Base-by-base conservation (phyloP, 2,797 vertebrate species). In the Linurgus olivaceus region DNA sequence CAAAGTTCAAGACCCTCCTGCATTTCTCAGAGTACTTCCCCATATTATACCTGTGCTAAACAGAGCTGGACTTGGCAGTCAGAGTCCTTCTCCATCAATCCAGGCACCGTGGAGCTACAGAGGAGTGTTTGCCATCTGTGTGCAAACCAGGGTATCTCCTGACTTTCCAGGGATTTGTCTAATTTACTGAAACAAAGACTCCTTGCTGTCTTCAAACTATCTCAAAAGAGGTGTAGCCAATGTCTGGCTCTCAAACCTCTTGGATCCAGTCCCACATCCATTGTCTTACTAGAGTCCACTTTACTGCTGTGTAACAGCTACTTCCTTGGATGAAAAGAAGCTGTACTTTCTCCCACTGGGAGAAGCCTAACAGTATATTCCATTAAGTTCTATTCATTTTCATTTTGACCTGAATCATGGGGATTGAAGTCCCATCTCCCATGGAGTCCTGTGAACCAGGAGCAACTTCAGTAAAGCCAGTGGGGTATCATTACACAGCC, bases 101-200 rank as follows among this genome's bases (percentile, higher is more conserved):
- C 16, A 74, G 35, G 23, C 17, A 29, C 24, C 3, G 2, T 0
- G 0, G 20, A 45, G 35, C 10, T 42, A 7, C 9, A 55, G 57
- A 47, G 12, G 54, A 82, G 20, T 12, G 29, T 88, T 66, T 88
- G 25, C 57, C n/a, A 31, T 24, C 29, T 87, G 7, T 28, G n/a
- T 59, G 37, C 47, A 92, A 70, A 67, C 40, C 5, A 44, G 7
- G 25, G 4, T 33, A 50, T 20, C 45, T 61, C 23, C 45, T 25
- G 37, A 13, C 9, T 29, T 73, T 73, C 42, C 44, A 47, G 47
- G 35, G 26, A 18, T 48, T 73, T 5, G 8, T 25, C 16, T 55
- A 50, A 63, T 55, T 42, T 71, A 45, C 14, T 44, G 38, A 67
- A 89, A 70, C 10, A 79, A 51, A 87, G 25, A 20, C 52, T 82